phyloP scores from a whole-genome alignment of 2,113 vertebrate species.

The Lagopus muta region DNA sequence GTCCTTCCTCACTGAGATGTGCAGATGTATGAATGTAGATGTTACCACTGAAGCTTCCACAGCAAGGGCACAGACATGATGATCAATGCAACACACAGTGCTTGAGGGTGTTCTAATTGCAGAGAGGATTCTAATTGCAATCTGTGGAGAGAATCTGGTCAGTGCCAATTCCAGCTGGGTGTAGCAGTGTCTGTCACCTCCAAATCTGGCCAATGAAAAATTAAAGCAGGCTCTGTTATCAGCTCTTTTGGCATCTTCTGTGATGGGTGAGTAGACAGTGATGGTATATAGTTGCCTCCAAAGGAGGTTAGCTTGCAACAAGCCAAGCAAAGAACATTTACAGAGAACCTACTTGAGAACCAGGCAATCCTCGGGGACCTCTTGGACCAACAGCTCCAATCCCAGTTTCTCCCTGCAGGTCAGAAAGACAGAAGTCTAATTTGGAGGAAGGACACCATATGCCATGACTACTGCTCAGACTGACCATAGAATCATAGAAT shows the following conservation, averaged over 20 bases:
- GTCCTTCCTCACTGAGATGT: background rate
- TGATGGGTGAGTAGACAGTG: background rate
- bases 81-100: background rate
- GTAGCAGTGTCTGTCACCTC: background rate
- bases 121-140: background rate
- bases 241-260: background rate
- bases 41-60: background rate
- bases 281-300: background rate
- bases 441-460: fast-evolving
- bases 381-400: constrained; percentile 80
- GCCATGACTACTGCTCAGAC: fast-evolving
- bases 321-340: background rate
- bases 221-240: background rate
- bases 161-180: background rate
- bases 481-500: background rate
- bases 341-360: constrained; percentile 76
- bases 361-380: constrained; percentile 80
- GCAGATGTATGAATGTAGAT: background rate
- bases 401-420: constrained; percentile 80
- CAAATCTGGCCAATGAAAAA: background rate
- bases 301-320: background rate
- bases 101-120: background rate
- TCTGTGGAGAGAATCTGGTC: background rate
- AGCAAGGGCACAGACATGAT: background rate
- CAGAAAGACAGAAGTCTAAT: background rate